Percentiles rank a stretch among this genome's conserved stretches.
Conservation (phyloP, 2,888 invertebrate species). For the Xestoiulus laeticollis region DNA sequence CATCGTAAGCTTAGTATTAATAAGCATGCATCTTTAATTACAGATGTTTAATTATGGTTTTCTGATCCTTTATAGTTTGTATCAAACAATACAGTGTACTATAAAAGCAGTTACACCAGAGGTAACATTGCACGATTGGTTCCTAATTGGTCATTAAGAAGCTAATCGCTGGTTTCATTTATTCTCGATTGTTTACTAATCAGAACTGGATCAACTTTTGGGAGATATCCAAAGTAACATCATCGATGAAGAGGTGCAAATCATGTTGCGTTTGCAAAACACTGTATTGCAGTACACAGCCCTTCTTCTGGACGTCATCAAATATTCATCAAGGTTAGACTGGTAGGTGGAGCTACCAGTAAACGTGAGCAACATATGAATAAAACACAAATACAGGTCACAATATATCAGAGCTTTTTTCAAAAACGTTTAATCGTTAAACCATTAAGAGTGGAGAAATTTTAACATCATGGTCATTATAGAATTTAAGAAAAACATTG, state of each 20-base stretch:
- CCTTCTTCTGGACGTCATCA: constrained; percentile 70
- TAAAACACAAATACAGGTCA: too few species aligned
- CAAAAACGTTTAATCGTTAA: too few species aligned
- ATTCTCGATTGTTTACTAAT: constrained; percentile 46
- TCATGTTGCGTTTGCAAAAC: constrained; percentile 75
- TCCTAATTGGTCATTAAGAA: constrained; percentile 43
- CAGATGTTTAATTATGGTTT: constrained; percentile 34
- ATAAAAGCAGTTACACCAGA: constrained; percentile 73
- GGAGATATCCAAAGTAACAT: constrained; percentile 84
- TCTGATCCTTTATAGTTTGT: constrained; percentile 68
- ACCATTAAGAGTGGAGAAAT: too few species aligned
- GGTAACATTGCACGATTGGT: constrained; percentile 58
- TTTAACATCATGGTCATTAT: too few species aligned
- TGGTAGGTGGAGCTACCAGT: constrained; percentile 67
- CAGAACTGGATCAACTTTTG: constrained; percentile 77
- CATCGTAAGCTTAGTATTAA: constrained; percentile 68
- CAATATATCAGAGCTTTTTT: too few species aligned
- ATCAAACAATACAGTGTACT: constrained; percentile 74
- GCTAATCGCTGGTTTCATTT: too few species aligned
- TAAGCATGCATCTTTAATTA: not conserved
- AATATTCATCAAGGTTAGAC: constrained; percentile 75
- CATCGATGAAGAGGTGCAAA: constrained; percentile 78
- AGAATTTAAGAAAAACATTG: too few species aligned
- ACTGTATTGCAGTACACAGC: constrained; percentile 71
- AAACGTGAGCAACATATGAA: not conserved